These are phyloP conservation scores for Drosophila neocordata DNA, from an alignment of 1,140 invertebrate genomes.

Conservation along the genomic window DNA sequence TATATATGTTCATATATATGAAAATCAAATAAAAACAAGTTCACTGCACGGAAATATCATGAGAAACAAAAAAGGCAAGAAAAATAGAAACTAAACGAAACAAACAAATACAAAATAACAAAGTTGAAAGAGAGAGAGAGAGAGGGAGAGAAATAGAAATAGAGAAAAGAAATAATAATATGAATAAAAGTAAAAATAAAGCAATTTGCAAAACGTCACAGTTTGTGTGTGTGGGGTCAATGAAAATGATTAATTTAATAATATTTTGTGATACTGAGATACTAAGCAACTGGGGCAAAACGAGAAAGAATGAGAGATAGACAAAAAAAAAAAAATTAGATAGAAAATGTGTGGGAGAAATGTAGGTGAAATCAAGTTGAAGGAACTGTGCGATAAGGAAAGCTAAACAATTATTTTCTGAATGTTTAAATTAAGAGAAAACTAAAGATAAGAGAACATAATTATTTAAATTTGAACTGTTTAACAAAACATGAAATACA, in stretches of 20 bases:
- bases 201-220: conserved; percentile 61
- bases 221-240: conserved; percentile 24
- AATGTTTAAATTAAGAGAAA: not conserved
- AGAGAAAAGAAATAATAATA: conserved; percentile 34
- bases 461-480: too few species aligned
- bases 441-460: too few species aligned
- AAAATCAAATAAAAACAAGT: conserved; percentile 75
- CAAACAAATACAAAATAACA: conserved; percentile 27
- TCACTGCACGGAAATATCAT: conserved; percentile 72
- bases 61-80: conserved; percentile 21
- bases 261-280: conserved; percentile 13
- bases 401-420: not conserved
- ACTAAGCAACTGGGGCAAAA: conserved; percentile 22
- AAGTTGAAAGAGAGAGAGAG: not conserved
- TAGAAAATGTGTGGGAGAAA: not conserved
- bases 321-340: conserved; percentile 1
- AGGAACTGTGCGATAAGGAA: not conserved
- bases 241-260: conserved; percentile 61
- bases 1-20: conserved; percentile 37
- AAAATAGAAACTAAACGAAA: conserved; percentile 33
- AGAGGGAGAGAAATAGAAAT: conserved; percentile 31
- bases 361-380: not conserved
- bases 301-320: conserved; percentile 5
- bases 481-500: too few species aligned
- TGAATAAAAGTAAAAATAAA: conserved; percentile 33